Conservation (phyloP, 2,113 vertebrate genomes). For the Rana temporaria region DNA sequence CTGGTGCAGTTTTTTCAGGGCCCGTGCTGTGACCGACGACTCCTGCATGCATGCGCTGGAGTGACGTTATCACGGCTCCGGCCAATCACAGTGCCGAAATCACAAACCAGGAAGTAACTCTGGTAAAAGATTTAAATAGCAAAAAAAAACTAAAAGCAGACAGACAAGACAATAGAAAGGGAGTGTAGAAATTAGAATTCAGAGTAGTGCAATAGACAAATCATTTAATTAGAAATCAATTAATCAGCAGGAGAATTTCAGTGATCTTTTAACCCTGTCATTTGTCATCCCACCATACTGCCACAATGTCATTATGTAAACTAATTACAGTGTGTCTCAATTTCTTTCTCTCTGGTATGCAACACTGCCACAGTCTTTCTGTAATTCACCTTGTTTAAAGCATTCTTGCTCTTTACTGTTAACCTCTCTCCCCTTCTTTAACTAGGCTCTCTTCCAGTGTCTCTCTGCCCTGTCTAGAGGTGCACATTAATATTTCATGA, state of each 20-base stretch:
- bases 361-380: background rate
- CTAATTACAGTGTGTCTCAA: slow-evolving; percentile 3
- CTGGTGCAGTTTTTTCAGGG: no score
- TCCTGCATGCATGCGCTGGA: no score
- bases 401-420: background rate
- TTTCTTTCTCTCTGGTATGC: background rate
- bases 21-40: no score
- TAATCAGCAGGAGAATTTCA: slow-evolving; percentile 39
- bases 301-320: slow-evolving; percentile 17
- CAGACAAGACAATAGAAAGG: background rate
- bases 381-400: background rate
- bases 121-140: background rate
- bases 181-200: background rate
- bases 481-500: slow-evolving; percentile 21
- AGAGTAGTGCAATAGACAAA: slow-evolving; percentile 12
- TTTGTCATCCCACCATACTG: background rate
- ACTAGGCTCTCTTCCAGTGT: background rate
- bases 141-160: background rate
- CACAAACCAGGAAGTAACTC: no score
- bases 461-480: background rate
- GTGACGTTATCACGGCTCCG: no score
- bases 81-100: no score
- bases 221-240: slow-evolving; percentile 49
- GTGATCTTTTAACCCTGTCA: slow-evolving; percentile 24
- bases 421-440: background rate